Conservation (phyloP, 2,797 vertebrate genomes). For the Sylvia borin region DNA sequence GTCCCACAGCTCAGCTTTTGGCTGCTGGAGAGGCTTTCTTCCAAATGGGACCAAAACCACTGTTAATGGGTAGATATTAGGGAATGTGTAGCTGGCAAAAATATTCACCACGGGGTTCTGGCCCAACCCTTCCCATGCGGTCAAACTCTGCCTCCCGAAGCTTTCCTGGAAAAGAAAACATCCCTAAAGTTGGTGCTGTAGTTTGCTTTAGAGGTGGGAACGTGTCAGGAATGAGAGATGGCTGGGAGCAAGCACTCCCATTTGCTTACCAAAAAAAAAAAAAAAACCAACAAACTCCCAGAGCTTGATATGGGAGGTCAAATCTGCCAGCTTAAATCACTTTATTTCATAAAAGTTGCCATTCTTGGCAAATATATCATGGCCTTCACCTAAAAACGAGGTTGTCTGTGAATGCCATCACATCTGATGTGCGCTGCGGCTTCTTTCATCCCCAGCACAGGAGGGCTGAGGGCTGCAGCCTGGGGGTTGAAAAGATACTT, state of each 20-base stretch:
- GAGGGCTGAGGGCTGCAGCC: neutral
- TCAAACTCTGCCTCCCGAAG: neutral
- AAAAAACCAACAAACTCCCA: no score
- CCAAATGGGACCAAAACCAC: neutral
- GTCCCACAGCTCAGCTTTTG: accelerated
- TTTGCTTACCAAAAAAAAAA: neutral
- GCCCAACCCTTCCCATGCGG: neutral
- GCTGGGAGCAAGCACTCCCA: neutral
- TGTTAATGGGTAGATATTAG: accelerated
- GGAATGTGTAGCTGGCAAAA: neutral
- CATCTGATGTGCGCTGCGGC: neutral
- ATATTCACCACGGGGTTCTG: neutral
- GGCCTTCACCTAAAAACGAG: neutral
- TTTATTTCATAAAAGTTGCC: neutral
- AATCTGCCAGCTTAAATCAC: neutral
- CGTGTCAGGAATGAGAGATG: neutral
- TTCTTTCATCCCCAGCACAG: neutral
- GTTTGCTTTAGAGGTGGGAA: conserved; percentile 15
- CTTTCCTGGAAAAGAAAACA: neutral
- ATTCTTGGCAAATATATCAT: neutral
- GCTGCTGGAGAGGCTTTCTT: neutral
- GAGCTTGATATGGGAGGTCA: neutral
- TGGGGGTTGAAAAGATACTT: conserved; percentile 1
- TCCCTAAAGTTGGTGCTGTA: neutral
- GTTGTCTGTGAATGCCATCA: neutral